phyloP scores from a whole-genome alignment of 1,140 invertebrate genomes.

The Lutraria rhynchaena region DNA sequence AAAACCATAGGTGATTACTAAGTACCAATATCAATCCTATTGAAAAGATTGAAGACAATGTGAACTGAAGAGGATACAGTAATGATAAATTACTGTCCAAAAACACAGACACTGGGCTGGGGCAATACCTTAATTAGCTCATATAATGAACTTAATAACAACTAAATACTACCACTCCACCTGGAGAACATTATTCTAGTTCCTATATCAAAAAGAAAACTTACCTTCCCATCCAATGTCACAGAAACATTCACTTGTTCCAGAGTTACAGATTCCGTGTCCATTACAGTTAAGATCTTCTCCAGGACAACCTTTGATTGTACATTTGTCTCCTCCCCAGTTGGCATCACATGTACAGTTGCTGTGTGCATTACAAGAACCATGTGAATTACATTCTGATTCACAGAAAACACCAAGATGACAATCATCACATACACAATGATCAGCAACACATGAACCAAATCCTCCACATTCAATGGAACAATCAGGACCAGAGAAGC shows the following conservation, averaged over 20 bases:
- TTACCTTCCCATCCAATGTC: slow-evolving; percentile 74
- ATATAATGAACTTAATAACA: no score
- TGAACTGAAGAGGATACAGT: no score
- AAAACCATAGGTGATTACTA: no score
- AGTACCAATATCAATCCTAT: no score
- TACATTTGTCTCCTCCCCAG: slow-evolving; percentile 72
- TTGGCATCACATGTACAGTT: slow-evolving; percentile 67
- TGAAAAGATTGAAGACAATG: no score
- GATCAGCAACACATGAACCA: slow-evolving; percentile 64
- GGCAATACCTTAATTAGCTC: no score
- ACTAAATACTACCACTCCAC: no score
- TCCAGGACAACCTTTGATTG: slow-evolving; percentile 68
- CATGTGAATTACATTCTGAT: slow-evolving; percentile 73
- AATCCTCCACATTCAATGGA: slow-evolving; percentile 66
- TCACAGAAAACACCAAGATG: slow-evolving; percentile 71
- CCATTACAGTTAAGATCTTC: slow-evolving; percentile 68
- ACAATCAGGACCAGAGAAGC: slow-evolving; percentile 72
- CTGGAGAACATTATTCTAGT: no score
- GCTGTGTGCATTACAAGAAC: slow-evolving; percentile 57
- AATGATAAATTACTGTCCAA: no score
- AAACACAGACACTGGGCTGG: no score
- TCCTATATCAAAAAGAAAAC: background rate
- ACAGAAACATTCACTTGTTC: slow-evolving; percentile 70
- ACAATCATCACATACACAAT: slow-evolving; percentile 72
- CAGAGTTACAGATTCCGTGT: slow-evolving; percentile 72